Evolutionary conservation across 2,113 vertebrate species (phyloP), one percentile per base, ranked within the genome.

Genomic region (Steatornis caripensis): DNA sequence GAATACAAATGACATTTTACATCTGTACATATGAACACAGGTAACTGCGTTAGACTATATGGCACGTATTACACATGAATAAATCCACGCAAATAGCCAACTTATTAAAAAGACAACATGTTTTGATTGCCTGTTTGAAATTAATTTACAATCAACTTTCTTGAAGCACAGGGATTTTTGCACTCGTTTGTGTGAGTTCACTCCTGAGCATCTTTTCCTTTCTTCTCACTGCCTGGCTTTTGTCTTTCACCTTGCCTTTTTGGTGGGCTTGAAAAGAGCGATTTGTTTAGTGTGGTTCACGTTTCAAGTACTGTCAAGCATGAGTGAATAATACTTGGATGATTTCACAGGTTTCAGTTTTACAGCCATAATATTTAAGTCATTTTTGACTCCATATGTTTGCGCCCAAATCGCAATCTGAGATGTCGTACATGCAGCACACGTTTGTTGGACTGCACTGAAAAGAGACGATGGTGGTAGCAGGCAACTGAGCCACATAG

Each of bases 261-360:
- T 49, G 43, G 66, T n/a, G 32, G 66, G 58, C 46, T 88, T 80
- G 7, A 77, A 77, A 90, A 74, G 71, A 95, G 45, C 9, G 22
- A 37, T 72, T 90, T 90, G 32, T 83, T 93, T 80, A 69, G 66
- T 29, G 20, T 53, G 49, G 75, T 54, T 92, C 58, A 12, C 49
- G 43, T 88, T 83, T 95, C 62, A 88, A 90, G 37, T 58, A 70
- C 49, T n/a, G 54, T 84, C 83, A 93, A 86, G 58, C 23, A 30
- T 24, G 51, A 93, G n/a, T 70, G 89, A 89, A 55, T 83, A 90
- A 88, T 61, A 69, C 49, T 83, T 60, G 62, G 39, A 70, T 21
- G 43, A 85, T 82, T 83, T 92, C 76, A 93, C 34, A 90, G 79
- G 49, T 84, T 83, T 93, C 61, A 26, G 17, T 58, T 57, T 88